A percentile compares a stretch with the other conserved stretches of the same genome.
Conservation (phyloP, 37 sponge, comb jelly and placozoan genomes). For the Hexactinellida sp. region DNA sequence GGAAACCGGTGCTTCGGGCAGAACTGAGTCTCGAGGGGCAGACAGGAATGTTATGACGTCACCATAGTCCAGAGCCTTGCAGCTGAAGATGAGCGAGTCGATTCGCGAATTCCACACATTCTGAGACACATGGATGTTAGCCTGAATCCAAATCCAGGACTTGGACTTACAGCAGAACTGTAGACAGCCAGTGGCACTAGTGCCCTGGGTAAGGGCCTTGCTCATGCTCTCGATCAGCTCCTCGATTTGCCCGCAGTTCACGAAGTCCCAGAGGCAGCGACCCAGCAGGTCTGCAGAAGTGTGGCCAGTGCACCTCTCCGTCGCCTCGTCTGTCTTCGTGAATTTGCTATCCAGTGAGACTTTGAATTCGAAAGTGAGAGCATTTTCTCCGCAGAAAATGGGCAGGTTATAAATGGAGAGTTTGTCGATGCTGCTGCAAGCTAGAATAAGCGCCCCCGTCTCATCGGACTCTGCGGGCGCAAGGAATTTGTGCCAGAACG, state of each 20-base stretch:
- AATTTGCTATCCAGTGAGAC: background rate
- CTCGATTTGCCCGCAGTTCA: background rate
- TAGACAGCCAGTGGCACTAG: background rate
- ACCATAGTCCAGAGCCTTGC: background rate
- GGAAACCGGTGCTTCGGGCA: background rate
- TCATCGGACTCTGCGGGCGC: background rate
- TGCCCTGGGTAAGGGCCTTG: background rate
- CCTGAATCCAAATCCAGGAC: background rate
- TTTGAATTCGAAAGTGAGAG: constrained; percentile 6
- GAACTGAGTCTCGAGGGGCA: background rate
- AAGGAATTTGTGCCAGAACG: background rate
- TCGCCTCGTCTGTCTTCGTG: background rate
- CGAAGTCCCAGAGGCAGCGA: background rate
- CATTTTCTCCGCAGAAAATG: background rate
- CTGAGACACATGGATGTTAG: background rate
- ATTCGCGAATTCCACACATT: background rate
- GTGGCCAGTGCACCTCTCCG: background rate
- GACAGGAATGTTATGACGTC: background rate
- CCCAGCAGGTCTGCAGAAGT: background rate
- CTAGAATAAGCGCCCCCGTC: background rate
- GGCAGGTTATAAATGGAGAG: background rate
- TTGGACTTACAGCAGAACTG: constrained; percentile 6
- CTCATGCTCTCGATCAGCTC: background rate
- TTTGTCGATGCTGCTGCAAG: background rate
- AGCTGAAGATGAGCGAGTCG: background rate